Evolutionary conservation across 2,797 vertebrate genomes (phyloP).

Genomic region (Streptopelia turtur): DNA sequence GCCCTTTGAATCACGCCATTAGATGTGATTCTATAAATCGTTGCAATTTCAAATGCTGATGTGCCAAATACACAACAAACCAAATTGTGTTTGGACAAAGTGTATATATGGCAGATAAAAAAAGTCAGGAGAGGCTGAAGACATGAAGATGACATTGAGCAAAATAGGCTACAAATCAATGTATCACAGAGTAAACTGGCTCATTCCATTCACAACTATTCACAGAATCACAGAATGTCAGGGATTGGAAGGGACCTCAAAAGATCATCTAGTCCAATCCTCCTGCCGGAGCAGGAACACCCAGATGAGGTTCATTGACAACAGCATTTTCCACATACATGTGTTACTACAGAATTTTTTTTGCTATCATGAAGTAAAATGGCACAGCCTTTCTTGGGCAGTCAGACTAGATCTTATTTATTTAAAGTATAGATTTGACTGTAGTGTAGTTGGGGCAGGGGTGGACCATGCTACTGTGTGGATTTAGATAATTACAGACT

Average conservation of each 20-base stretch:
- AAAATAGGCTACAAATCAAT: not conserved
- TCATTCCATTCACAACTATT: not conserved
- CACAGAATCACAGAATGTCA: too few species aligned
- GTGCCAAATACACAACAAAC: not conserved
- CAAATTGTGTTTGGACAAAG: not conserved
- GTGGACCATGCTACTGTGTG: fast-evolving
- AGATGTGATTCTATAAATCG: not conserved
- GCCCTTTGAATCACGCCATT: not conserved
- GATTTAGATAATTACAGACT: not conserved
- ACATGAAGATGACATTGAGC: not conserved
- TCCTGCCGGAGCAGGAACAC: too few species aligned
- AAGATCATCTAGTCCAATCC: too few species aligned
- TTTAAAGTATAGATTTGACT: not conserved
- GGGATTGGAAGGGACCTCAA: too few species aligned
- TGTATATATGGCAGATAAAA: not conserved
- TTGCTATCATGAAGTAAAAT: not conserved
- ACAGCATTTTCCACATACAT: not conserved
- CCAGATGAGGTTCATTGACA: not conserved
- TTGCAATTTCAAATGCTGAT: not conserved
- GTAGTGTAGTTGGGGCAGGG: not conserved
- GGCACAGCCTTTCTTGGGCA: not conserved
- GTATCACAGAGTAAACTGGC: not conserved
- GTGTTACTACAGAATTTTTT: not conserved
- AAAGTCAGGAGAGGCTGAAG: not conserved
- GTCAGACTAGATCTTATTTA: not conserved